Evolutionary conservation across 2,113 vertebrate genomes (phyloP), one percentile per base, ranked within the genome.

Genomic region (Entomyzon cyanotis): DNA sequence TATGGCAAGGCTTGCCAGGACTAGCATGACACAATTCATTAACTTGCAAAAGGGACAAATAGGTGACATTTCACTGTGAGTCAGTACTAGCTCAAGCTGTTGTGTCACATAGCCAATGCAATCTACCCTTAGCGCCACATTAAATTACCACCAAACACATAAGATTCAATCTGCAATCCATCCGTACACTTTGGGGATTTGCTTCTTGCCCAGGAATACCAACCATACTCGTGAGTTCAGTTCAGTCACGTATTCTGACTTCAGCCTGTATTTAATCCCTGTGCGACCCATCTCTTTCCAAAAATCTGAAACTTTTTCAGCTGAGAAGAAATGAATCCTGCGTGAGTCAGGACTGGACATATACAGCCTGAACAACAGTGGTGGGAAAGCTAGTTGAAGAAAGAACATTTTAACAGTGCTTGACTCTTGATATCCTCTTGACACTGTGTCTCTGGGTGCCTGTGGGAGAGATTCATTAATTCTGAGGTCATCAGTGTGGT

Each of bases 21-120:
- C 56, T 90, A 91, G 81, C 78, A 79, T 47, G 56, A 42, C 56
- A 79, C 62, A 74, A 67, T 84, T 78, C 37, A 75, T 47, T 84
- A 53, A 75, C 42, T 80, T 67, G 53, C 4, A 5, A 83, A 83
- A n/a, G 50, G 25, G 67, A 74, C 60, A 67, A 33, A 35, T 28
- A 82, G n/a, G 60, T 84, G 56, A 46, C 70, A 65, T 92, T 94
- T 93, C 86, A 84, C 82, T 60, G 87, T 86, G 82, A 87, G 58
- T 76, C 74, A 68, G 58, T 77, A 63, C 47, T 69, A 91, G 73
- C 80, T 94, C 74, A 64, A 93, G 59, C 71, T 85, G 50, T 88
- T 9, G 1, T 52, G 56, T 95, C 93, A 94, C 79, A 49, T 77
- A 90, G 23, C 76, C 60, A 74, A 10, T 94, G 71, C 75, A 88